These are phyloP conservation scores for Cnemophilus loriae DNA, from an alignment of 2,113 vertebrate species.

Conservation along the genomic window DNA sequence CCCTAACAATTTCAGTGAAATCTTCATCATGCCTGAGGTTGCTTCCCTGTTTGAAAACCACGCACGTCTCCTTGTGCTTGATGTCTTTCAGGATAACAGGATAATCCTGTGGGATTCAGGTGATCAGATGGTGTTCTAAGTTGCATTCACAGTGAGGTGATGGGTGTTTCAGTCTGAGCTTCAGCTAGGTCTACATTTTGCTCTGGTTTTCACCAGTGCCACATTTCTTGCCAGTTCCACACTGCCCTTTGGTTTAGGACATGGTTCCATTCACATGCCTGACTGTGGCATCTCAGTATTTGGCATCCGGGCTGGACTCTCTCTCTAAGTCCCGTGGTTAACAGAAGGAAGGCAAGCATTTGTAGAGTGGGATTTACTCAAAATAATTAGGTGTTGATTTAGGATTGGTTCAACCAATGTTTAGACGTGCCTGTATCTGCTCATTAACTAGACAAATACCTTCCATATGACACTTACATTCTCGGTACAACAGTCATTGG, in stretches of 20 bases:
- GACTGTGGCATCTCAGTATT: not conserved
- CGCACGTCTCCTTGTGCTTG: not conserved
- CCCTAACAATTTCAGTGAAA: not conserved
- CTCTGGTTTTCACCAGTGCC: not conserved
- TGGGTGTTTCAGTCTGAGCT: not conserved
- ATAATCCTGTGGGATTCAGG: not conserved
- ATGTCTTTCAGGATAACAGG: not conserved
- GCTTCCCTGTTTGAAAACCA: not conserved
- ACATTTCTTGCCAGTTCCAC: not conserved
- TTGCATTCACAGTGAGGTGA: not conserved
- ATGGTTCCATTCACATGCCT: not conserved
- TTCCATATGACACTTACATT: not conserved
- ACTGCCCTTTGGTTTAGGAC: not conserved
- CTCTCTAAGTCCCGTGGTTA: not conserved
- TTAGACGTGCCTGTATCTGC: not conserved
- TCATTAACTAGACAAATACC: not conserved
- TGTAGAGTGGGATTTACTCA: not conserved
- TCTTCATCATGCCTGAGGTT: rapidly evolving
- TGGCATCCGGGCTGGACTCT: not conserved
- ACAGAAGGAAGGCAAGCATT: not conserved
- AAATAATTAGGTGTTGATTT: not conserved
- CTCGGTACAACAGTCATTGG: not conserved
- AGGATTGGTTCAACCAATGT: not conserved
- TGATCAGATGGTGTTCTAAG: not conserved
- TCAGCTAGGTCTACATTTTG: not conserved